Conservation (phyloP, 2,888 invertebrate species). For the Matsumyia berberina region DNA sequence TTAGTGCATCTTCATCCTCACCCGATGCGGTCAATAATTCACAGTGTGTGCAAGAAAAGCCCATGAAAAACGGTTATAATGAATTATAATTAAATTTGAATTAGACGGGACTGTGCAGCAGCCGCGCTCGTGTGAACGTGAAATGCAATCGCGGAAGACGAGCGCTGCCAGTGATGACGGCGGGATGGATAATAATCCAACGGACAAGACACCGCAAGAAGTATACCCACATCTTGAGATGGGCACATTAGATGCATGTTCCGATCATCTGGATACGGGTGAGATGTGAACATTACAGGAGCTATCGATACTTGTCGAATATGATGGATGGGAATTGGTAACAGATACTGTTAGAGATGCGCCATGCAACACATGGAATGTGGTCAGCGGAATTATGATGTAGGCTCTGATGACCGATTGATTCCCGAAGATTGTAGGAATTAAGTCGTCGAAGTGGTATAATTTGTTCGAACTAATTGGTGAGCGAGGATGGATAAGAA, state of each 20-base stretch:
- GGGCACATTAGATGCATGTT: constrained; percentile 25
- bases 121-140: constrained; percentile 62
- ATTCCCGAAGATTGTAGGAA: neutral
- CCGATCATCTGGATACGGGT: constrained; percentile 27
- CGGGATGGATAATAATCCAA: constrained; percentile 27
- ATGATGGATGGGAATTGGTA: constrained; percentile 59
- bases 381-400: constrained; percentile 16
- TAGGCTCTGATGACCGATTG: constrained; percentile 7
- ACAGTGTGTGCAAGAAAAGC: constrained; percentile 17
- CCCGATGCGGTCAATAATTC: constrained; percentile 58
- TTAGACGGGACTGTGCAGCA: constrained; percentile 55
- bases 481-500: too few species aligned
- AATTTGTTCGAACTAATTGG: constrained; percentile 13
- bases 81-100: constrained; percentile 76
- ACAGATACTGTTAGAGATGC: constrained; percentile 36
- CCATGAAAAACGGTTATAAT: constrained; percentile 72
- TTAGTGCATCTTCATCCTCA: constrained; percentile 32
- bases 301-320: constrained; percentile 55
- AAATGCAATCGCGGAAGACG: constrained; percentile 38
- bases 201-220: neutral
- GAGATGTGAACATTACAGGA: constrained; percentile 39
- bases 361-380: constrained; percentile 12
- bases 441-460: neutral
- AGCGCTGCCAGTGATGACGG: constrained; percentile 43
- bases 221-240: constrained; percentile 41